Evolutionary conservation across 2,797 vertebrate species (phyloP), one percentile per base, ranked within the genome.

Genomic region (Phrynocephalus forsythii): DNA sequence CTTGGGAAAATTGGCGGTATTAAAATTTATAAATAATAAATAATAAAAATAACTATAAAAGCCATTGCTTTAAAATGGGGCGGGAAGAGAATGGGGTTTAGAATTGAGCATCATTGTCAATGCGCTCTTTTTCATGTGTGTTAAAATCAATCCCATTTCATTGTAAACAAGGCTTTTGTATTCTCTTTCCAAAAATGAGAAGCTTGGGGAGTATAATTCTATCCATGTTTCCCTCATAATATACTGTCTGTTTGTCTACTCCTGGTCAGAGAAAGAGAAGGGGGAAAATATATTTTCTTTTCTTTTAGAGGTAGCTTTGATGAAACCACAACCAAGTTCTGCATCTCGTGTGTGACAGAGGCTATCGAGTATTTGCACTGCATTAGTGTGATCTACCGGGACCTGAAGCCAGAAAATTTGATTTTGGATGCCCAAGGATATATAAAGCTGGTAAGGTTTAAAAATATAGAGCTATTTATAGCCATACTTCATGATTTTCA

Each of bases 351-450:
- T 83, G 98, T 99, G 91, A 98, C 98, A 0, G 98, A 99, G 87
- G 98, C 98, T 1, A 98, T 99, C 67, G 98, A 98, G 88, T 99
- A 99, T 92, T 97, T 99, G 52, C 98, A 99, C 92, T 97, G 95
- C 78, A 97, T 97, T 84, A 97, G 97, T 8, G 97, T 99, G 88
- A 97, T 99, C 89, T 99, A 99, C 97, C 96, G 98, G 94, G 98
- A 99, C 92, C 94, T 99, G 93, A 99, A 99, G 94, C 98, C 98
- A 9, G 98, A 99, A 96, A 99, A 99, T 82, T 97, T 99, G 83
- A 98, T 99, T 97, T 96, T 99, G 92, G 98, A 99, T 87, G 91
- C 97, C 0, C 98, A 98, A 1, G 98, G 98, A 80, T 99, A 99
- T 92, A 97, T 99, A 90, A 99, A 99, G 93, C 93, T 99, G 98